Base-by-base conservation (phyloP, 2,113 vertebrate genomes). In the Anoplopoma fimbria region DNA sequence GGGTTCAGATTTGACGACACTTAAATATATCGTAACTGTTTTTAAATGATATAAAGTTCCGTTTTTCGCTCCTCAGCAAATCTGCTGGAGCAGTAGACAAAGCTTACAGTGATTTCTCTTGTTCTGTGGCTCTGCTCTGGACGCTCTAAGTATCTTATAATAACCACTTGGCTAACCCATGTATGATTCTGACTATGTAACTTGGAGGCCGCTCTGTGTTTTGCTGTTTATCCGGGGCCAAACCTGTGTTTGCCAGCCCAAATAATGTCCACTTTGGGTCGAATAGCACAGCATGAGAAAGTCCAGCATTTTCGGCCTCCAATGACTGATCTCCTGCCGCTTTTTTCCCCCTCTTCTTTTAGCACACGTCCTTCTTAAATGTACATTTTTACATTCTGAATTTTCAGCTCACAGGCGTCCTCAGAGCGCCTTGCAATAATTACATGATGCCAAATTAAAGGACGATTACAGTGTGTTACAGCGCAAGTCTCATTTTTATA, bases 141-240 rank as follows among this genome's bases (percentile, higher is more conserved):
- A 69, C 49, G 15, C 85, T 75, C 72, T 73, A 69, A 93, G 87
- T 74, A 45, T 81, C 77, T 89, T 92, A 80, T 92, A 94, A 94
- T 92, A 74, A 93, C 29, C 25, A 33, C 71, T 88, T 92, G 89
- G 86, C 78, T 65, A 70, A 83, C 81, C 83, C 84, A 84, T 89
- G 82, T 92, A 83, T 69, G 89, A 92, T 81, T 88, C 67, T 88
- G 90, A 92, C 89, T 90, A 91, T 85, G 82, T 90, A 82, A 76
- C 76, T 80, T 82, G 82, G 85, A 89, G 64, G 21, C 72, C 23
- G 63, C 86, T 86, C 87, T 90, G 83, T 82, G 84, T 88, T 91
- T 91, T 84, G 57, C 57, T 75, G 67, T 87, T 89, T 71, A 33
- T 74, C 64, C 79, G 8, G 7, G 55, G 78, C 78, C 86, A 79